These are phyloP conservation scores for Malurus alboscapulatus DNA, from an alignment of 2,113 vertebrate species.

Conservation along the genomic window DNA sequence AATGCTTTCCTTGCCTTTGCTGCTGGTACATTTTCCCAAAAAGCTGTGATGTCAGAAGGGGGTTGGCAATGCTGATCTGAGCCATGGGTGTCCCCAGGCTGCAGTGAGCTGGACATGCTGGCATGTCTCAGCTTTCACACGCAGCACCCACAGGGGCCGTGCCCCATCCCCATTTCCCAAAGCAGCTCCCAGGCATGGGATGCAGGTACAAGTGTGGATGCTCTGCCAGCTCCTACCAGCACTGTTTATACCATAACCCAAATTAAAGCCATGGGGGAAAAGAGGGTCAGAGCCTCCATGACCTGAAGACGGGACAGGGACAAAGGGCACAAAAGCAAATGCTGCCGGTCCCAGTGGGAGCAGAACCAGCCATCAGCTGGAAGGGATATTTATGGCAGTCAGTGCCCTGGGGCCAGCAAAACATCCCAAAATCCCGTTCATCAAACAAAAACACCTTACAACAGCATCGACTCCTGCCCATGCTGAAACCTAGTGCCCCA, in stretches of 20 bases:
- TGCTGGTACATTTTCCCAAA: background rate
- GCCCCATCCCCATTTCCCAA: background rate
- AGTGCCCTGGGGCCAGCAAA: background rate
- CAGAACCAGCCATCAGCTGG: background rate
- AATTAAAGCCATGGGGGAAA: background rate
- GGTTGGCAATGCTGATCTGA: background rate
- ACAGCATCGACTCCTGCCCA: background rate
- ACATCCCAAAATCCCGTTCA: background rate
- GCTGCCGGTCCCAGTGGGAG: background rate
- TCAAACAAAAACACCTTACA: background rate
- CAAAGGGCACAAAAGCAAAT: fast-evolving
- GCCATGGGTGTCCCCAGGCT: background rate
- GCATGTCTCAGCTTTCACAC: background rate
- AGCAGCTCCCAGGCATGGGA: background rate
- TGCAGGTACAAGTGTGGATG: background rate
- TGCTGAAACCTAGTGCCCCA: fast-evolving
- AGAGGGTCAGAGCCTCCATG: fast-evolving
- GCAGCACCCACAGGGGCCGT: fast-evolving
- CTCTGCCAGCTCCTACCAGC: background rate
- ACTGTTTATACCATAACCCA: background rate
- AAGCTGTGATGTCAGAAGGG: background rate
- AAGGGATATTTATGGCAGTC: too few species aligned
- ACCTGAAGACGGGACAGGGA: background rate
- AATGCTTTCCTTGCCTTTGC: background rate
- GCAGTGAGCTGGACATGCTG: fast-evolving